Base-by-base conservation (phyloP, 2,888 invertebrate species). In the Creontiades dilutus region DNA sequence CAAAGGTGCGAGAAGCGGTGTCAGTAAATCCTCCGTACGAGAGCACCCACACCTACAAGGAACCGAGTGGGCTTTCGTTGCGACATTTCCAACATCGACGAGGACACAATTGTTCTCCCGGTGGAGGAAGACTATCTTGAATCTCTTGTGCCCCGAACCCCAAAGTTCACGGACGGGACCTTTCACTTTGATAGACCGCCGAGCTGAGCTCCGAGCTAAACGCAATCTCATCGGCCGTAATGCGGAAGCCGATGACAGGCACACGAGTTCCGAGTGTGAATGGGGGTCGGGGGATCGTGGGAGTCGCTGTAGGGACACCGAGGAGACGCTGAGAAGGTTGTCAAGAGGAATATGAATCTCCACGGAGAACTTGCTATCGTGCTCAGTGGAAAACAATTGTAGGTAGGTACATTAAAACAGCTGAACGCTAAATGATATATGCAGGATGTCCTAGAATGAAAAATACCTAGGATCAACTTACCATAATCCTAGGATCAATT, bases 201-300 rank as follows among this genome's bases (percentile, higher is more conserved):
- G 23, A 61, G 61, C 52, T 14, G n/a, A 19, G 14, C 48, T 19
- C 47, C 52, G 23, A 16, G 23, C 52, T 82, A 82, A 82, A 82
- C 82, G 82, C 82, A 82, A 82, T 82, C 82, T 82, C 82, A 82
- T 82, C 82, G 82, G 52, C 82, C 82, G 82, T 82, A 82, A 82
- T 82, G 82, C 82, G 82, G 82, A 82, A 82, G 82, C 82, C 82
- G 48, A 27, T 47, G 52, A 47, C 47, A 47, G 82, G 52, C 82
- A 82, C 82, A 82, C 52, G 52, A 52, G 52, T 19, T 27, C 47
- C 82, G 82, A 78, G 52, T 82, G 48, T 82, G 82, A 82, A 82
- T 82, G 82, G 82, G 82, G 52, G 47, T 47, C 82, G 47, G 52
- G 14, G 13, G 78, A 78, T 78, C 52, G 82, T 82, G 82, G 82